Base-by-base conservation (phyloP, 2,113 vertebrate species). In the Silurus asotus region DNA sequence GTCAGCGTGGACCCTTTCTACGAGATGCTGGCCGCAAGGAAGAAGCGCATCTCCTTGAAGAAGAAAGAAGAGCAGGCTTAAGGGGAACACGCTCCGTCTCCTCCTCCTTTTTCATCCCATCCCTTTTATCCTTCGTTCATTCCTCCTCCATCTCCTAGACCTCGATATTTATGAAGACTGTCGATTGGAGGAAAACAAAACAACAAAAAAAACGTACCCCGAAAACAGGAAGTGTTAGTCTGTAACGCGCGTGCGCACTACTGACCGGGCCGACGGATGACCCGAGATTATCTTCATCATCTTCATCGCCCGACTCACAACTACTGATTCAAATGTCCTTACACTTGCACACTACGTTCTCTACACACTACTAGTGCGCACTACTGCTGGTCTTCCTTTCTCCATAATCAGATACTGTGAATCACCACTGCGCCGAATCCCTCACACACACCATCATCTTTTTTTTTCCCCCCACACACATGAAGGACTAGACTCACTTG, bases 1-100 rank as follows among this genome's bases (percentile, higher is more conserved):
- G 97, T 98, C 90, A 98, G 97, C 0, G 96, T 97, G 89, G 97
- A 98, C 89, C 97, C 97, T 48, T 98, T 98, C 94, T 98, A 98
- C 6, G 97, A 98, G 93, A 97, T 98, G 97, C 92, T 97, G n/a
- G 96, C 97, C 0, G 96, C 97, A 17, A 94, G 97, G 84, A 98
- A 98, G 95, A 98, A 98, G 88, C 95, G 97, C 86, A 97, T 98
- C 93, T 97, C 96, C 0, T 94, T 97, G 92, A 98, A 98, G 94
- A 97, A 97, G 94, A 97, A 97, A 88, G 96, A 97, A 88, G 96
- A 97, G 83, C 96, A 96, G 88, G 93, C 93, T 1, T 96, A 93
- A 37, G 37, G 37, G 90, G 92, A 82, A 69, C 51, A 25, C 37
- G 53, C 28, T 6, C 19, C 80, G 53, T 64, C 37, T 6, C 15